Conservation (phyloP, 2,888 invertebrate species). For the Lissonota sp. region DNA sequence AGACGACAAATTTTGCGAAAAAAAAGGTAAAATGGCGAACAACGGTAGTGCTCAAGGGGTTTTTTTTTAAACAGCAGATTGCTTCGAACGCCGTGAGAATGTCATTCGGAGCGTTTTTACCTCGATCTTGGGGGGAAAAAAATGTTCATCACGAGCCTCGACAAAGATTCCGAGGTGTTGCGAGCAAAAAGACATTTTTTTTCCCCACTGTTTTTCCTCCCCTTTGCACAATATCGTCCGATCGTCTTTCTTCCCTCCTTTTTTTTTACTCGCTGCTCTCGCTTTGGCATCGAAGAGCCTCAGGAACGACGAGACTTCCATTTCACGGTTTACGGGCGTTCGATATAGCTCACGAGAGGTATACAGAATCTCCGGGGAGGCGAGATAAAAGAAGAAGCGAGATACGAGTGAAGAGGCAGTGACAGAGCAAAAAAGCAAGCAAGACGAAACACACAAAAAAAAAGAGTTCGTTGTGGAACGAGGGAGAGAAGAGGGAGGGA, state of each 20-base stretch:
- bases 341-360: conserved; percentile 65
- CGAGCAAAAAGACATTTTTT: conserved; percentile 42
- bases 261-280: conserved; percentile 57
- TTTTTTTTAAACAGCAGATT: conserved; percentile 66
- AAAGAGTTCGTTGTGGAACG: too few species aligned
- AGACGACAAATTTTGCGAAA: conserved; percentile 1
- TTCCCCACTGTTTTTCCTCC: conserved; percentile 20
- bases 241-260: conserved; percentile 31
- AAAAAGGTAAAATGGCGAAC: conserved; percentile 38
- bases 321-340: conserved; percentile 76
- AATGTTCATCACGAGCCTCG: conserved; percentile 28
- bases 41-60: conserved; percentile 65
- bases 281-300: conserved; percentile 53
- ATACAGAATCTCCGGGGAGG: conserved; percentile 49
- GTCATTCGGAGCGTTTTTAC: conserved; percentile 11
- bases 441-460: too few species aligned
- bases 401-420: too few species aligned
- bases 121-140: conserved; percentile 12
- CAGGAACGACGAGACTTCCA: conserved; percentile 71
- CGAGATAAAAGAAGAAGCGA: conserved; percentile 19
- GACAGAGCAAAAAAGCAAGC: too few species aligned
- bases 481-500: too few species aligned
- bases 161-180: conserved; percentile 45
- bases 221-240: conserved; percentile 29
- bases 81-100: conserved; percentile 50